Evolutionary conservation across 1,140 invertebrate genomes (phyloP), one percentile per base, ranked within the genome.

Genomic region (Brachionus manjavacas): DNA sequence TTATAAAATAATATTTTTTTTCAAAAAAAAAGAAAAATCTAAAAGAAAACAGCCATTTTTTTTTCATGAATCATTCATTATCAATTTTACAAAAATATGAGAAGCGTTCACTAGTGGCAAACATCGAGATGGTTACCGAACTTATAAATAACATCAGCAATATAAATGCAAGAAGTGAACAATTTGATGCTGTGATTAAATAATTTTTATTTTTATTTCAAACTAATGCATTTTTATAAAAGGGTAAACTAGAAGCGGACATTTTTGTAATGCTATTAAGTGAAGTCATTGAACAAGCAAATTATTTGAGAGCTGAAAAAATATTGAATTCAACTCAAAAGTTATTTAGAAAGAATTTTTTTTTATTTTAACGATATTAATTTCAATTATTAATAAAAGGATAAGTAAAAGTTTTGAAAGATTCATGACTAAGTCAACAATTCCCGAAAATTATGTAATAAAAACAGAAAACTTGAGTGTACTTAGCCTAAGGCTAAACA

Each of bases 231-330:
- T 23, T 23, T 25, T 60, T 74, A n/a, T 25, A 25, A 74, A 20
- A 74, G 72, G 46, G 46, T 43, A 46, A 28, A 76, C 16, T 76
- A 11, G 72, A 76, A 49, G 72, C 72, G 7, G 72, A 76, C 49
- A 76, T 76, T 25, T 76, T 76, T 76, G 20, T 76, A 25, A 76
- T 25, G 25, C n/a, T 76, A 25, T 76, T 76, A 28, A 76, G 43
- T 20, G 72, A 76, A 49, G 41, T 43, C 20, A 76, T 76, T 49
- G 72, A 76, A 12, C 72, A 76, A 76, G 72, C 72, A 28, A 49
- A 49, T 76, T 46, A 25, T 49, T 49, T 76, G 41, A 76, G 43
- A 76, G 14, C 20, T 25, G 72, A 76, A 76, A 76, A 25, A 49
- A 11, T 76, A 14, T 28, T 76, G 12, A 76, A 76, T 49, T 28